Percentiles rank a stretch among this genome's conserved stretches.
phyloP scores from a whole-genome alignment of 2,888 invertebrate species.

The Plagiodera versicolora region DNA sequence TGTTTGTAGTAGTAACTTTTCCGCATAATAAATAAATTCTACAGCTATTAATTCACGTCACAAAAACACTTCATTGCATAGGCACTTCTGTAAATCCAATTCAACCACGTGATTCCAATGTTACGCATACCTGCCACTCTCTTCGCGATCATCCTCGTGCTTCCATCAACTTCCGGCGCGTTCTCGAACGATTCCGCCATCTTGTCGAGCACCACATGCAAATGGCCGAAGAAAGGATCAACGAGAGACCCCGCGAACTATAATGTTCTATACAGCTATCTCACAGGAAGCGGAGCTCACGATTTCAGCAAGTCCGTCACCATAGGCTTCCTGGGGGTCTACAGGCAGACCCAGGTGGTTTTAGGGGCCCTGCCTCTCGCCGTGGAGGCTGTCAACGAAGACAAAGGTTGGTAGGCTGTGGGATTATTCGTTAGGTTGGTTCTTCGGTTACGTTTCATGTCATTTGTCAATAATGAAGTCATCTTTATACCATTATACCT shows the following conservation, averaged over 20 bases:
- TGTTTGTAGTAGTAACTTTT: no score
- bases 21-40: no score
- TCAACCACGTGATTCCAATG: no score
- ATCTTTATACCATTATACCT: no score
- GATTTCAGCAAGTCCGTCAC: slow-evolving; percentile 60
- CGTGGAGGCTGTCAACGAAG: slow-evolving; percentile 67
- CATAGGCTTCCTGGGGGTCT: slow-evolving; percentile 77
- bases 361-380: slow-evolving; percentile 82
- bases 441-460: no score
- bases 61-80: no score
- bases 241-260: slow-evolving; percentile 21
- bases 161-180: neutral
- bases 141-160: neutral
- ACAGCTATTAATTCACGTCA: no score
- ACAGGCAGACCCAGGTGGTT: slow-evolving; percentile 72
- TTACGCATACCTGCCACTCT: neutral
- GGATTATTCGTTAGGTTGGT: no score
- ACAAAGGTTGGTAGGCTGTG: slow-evolving; percentile 50
- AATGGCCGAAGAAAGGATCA: neutral
- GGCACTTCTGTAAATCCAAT: no score
- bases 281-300: slow-evolving; percentile 41
- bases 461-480: no score
- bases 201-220: slow-evolving; percentile 1
- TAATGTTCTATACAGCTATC: slow-evolving; percentile 36
- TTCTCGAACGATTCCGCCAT: neutral